Conservation (phyloP, 2,113 vertebrate genomes). For the Brachyistius frenatus region DNA sequence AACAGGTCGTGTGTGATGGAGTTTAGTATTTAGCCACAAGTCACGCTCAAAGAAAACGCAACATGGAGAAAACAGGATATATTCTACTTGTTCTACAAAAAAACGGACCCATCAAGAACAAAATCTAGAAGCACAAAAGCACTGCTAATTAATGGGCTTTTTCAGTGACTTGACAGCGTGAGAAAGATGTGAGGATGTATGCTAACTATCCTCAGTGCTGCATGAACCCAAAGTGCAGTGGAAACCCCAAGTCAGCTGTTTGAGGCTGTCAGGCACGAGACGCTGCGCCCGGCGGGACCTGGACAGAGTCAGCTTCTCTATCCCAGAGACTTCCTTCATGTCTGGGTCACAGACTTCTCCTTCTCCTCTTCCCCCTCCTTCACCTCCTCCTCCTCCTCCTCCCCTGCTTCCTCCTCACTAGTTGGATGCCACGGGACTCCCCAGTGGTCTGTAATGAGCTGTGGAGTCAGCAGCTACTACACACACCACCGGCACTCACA, state of each 20-base stretch:
- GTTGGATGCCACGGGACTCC: slow-evolving; percentile 38
- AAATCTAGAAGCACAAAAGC: background rate
- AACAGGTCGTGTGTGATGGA: too few species aligned
- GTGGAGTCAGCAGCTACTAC: slow-evolving; percentile 40
- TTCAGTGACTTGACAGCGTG: background rate
- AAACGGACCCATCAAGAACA: background rate
- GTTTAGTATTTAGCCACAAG: too few species aligned
- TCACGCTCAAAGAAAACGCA: too few species aligned
- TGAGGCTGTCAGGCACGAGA: slow-evolving; percentile 37
- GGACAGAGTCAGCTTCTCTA: slow-evolving; percentile 23
- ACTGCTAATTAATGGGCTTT: background rate
- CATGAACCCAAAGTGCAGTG: background rate
- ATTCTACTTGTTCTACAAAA: background rate
- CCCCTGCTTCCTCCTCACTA: slow-evolving; percentile 14
- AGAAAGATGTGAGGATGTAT: background rate
- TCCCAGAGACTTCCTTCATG: slow-evolving; percentile 32
- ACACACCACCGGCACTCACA: background rate
- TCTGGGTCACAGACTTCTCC: slow-evolving; percentile 55
- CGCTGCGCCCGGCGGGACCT: slow-evolving; percentile 13
- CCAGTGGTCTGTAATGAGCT: slow-evolving; percentile 61
- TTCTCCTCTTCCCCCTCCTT: background rate
- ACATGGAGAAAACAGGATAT: too few species aligned
- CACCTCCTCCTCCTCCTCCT: background rate
- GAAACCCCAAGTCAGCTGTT: slow-evolving; percentile 34
- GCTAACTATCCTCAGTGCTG: background rate